Base-by-base conservation (phyloP, 2,113 vertebrate genomes). In the Aspidoscelis tigris region DNA sequence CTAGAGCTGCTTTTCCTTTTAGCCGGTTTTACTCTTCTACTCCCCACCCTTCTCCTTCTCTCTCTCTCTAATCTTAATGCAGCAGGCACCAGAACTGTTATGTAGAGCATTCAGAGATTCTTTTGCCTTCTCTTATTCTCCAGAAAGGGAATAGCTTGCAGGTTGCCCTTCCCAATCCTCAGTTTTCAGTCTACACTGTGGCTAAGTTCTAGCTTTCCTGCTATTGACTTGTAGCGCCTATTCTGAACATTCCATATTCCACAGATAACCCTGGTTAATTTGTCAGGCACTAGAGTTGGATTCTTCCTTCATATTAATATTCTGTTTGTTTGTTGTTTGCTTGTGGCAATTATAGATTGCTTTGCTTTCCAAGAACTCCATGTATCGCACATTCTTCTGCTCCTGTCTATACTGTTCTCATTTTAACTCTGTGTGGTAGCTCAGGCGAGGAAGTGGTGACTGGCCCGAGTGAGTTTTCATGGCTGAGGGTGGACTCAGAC, bases 1-100 rank as follows among this genome's bases (percentile, higher is more conserved):
- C 77, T 26, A 10, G 86, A 90, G 82, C 85, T 66, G 81, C 90
- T 90, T 81, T 82, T 74, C 70, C 78, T 81, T 76, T 85, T 74
- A 87, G 86, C 84, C 24, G 81, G 77, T 73, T 7, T 92, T 90
- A 89, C 41, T n/a, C 5, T 72, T n/a, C 76, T 33, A 33, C 55
- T 55, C 55, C 55, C 55, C 16, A 9, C 55, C 55, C 55, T 18
- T 61, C 58, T 16, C 14, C 14, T 16, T 61, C 65, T 82, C 50
- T 88, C 72, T 20, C 81, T n/a, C 74, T 22, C 44, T 90, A 86
- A 91, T 90, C 88, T 76, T 21, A 76, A 85, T 44, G 20, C 33
- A 16, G 47, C n/a, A 33, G 10, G 64, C 88, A 18, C 82, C 72
- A 24, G 50, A 39, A 10, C 87, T 66, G 20, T 65, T 2, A 10